phyloP scores from a whole-genome alignment of 2,113 vertebrate genomes.

The Datnioides undecimradiatus region DNA sequence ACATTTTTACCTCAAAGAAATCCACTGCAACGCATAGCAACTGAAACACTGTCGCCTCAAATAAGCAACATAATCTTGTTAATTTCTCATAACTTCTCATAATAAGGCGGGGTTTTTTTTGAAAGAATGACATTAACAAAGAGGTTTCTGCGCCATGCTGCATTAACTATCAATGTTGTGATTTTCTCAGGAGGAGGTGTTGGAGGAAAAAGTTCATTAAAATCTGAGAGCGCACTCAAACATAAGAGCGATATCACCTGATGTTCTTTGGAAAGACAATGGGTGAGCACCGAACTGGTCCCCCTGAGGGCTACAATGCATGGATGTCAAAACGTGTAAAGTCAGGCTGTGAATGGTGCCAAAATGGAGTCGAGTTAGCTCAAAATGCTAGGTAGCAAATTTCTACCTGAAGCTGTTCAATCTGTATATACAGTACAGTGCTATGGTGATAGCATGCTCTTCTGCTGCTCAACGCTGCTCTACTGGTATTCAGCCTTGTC shows the following conservation, averaged over 20 bases:
- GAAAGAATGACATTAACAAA: not conserved
- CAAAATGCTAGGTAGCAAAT: not conserved
- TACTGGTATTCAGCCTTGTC: too few relatives aligned
- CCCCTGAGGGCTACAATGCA: not conserved
- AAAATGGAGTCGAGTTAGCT: not conserved
- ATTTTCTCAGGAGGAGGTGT: conserved; percentile 10
- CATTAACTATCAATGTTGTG: conserved; percentile 6
- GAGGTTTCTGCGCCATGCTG: not conserved
- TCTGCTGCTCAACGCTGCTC: too few relatives aligned
- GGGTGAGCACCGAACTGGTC: not conserved
- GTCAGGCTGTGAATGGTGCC: not conserved
- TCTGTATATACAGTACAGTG: too few relatives aligned
- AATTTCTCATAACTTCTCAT: not conserved
- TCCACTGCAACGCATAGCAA: not conserved
- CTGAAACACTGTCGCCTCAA: not conserved
- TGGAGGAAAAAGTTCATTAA: conserved; percentile 16
- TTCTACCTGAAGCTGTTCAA: too few relatives aligned
- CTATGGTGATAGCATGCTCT: too few relatives aligned
- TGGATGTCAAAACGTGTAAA: not conserved
- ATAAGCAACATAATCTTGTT: not conserved
- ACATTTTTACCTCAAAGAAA: not conserved
- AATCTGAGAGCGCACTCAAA: not conserved
- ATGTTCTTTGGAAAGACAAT: not conserved
- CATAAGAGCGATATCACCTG: not conserved
- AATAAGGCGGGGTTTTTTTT: not conserved